A percentile compares a stretch with the other conserved stretches of the same genome.
Evolutionary conservation across 2,797 vertebrate genomes (phyloP).

Genomic region (Lepilemur ruficaudatus): DNA sequence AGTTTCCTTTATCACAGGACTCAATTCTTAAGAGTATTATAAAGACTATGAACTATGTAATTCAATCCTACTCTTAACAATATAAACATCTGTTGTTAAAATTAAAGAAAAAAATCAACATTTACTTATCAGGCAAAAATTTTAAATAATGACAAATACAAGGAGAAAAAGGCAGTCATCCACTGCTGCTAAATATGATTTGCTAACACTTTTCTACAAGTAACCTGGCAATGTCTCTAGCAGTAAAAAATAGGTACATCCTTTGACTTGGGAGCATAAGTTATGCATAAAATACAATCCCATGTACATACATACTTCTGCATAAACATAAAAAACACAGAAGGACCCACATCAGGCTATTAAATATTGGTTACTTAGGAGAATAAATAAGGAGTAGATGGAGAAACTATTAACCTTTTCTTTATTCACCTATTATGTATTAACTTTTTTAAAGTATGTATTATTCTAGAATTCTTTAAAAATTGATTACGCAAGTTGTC

Average conservation of each 20-base stretch:
- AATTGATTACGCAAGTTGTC: constrained; percentile 14
- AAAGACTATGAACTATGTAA: constrained; percentile 18
- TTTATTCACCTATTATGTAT: not conserved
- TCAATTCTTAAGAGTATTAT: not conserved
- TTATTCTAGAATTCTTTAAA: constrained; percentile 34
- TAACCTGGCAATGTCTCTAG: not conserved
- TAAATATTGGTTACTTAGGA: not conserved
- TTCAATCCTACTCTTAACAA: constrained; percentile 44
- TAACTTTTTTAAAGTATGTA: constrained; percentile 3
- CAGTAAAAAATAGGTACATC: not conserved
- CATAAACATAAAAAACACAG: constrained; percentile 35
- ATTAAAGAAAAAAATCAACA: constrained; percentile 1
- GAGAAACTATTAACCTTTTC: not conserved
- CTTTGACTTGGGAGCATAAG: not conserved
- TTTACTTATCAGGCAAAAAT: constrained; percentile 19
- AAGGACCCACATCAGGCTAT: not conserved
- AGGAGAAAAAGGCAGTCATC: not conserved
- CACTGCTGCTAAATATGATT: not conserved
- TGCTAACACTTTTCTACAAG: not conserved
- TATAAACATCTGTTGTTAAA: constrained; percentile 1
- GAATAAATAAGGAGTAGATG: not conserved
- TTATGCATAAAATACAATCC: not conserved
- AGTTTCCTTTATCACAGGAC: constrained; percentile 28
- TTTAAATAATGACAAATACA: not conserved
- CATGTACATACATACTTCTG: not conserved